A percentile compares a stretch with the other conserved stretches of the same genome.
Conservation (phyloP, 2,888 invertebrate species). For the Tachina lurida region DNA sequence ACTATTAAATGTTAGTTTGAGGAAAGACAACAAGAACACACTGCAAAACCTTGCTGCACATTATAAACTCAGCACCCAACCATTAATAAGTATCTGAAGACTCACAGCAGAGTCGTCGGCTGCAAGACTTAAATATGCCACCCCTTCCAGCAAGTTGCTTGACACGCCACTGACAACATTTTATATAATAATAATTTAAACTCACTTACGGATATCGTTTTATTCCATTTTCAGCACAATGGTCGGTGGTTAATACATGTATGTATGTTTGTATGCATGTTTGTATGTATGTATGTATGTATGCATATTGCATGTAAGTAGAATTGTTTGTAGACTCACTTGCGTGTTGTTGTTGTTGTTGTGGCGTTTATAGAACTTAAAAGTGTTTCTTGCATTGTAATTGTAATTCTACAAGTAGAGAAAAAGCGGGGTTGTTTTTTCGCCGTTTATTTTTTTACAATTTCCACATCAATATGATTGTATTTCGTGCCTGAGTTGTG, state of each 20-base stretch:
- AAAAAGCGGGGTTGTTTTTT: conserved; percentile 57
- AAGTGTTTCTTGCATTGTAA: conserved; percentile 30
- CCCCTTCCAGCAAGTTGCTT: not conserved
- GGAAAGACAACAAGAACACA: not conserved
- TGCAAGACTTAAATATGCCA: not conserved
- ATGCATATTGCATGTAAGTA: not conserved
- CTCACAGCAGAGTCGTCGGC: conserved; percentile 16
- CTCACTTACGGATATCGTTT: conserved; percentile 28
- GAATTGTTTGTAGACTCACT: conserved; percentile 10
- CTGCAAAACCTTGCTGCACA: not conserved
- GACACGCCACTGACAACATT: conserved; percentile 31
- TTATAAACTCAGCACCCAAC: conserved; percentile 15
- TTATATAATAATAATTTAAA: conserved; percentile 27
- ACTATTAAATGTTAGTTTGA: not conserved
- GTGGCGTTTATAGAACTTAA: conserved; percentile 18
- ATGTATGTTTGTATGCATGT: not conserved
- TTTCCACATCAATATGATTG: conserved; percentile 4
- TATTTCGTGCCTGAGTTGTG: not conserved
- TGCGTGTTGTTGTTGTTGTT: not conserved
- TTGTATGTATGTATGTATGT: not conserved
- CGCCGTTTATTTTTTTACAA: not conserved
- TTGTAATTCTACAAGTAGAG: conserved; percentile 12
- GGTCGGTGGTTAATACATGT: conserved; percentile 5
- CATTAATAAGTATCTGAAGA: conserved; percentile 36
- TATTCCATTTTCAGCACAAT: not conserved